phyloP scores from a whole-genome alignment of 2,888 invertebrate genomes.

The Aphidoletes aphidimyza region DNA sequence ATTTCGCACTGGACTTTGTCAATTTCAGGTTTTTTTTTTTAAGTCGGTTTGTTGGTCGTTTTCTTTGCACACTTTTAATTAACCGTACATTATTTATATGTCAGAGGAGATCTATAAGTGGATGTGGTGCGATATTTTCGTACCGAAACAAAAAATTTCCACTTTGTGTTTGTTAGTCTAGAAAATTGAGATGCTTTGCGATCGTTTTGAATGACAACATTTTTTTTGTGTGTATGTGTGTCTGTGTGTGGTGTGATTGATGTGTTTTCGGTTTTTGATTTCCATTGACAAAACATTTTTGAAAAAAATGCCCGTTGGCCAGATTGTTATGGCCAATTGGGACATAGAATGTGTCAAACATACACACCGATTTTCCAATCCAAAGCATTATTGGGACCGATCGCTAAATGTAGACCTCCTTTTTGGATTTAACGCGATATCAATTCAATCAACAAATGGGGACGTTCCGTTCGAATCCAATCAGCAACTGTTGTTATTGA shows the following conservation, averaged over 20 bases:
- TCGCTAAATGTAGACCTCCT: neutral
- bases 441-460: slow-evolving; percentile 2
- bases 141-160: too few relatives aligned
- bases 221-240: neutral
- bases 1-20: slow-evolving; percentile 21
- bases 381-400: neutral
- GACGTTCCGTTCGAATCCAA: slow-evolving; percentile 54
- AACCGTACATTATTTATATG: too few relatives aligned
- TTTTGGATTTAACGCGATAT: slow-evolving; percentile 50
- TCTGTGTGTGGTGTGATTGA: too few relatives aligned
- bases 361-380: neutral
- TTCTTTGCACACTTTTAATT: neutral
- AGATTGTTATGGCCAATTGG: neutral
- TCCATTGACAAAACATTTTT: neutral
- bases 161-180: too few relatives aligned
- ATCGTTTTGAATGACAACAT: neutral
- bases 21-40: neutral
- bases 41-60: neutral
- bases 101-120: too few relatives aligned
- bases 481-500: neutral
- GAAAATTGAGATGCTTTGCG: neutral
- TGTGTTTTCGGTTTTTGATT: slow-evolving; percentile 13
- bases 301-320: neutral
- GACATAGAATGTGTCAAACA: neutral
- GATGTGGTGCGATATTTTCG: too few relatives aligned